A percentile compares a stretch with the other conserved stretches of the same genome.
Evolutionary conservation across 2,113 vertebrate genomes (phyloP).

Genomic region (Eurystomus gularis): DNA sequence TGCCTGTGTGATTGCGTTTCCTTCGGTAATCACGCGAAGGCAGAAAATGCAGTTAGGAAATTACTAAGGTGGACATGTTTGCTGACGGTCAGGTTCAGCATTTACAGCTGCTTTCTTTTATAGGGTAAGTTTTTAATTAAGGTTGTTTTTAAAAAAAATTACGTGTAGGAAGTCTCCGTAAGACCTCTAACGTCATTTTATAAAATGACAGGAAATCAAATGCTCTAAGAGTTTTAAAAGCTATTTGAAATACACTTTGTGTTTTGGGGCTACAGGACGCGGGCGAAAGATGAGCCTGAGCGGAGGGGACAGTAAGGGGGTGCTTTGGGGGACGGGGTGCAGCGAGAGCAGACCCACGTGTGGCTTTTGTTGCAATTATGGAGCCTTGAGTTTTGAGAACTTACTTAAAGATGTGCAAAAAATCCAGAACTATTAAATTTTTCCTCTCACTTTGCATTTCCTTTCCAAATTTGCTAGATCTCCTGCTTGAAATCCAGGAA

Average conservation of each 20-base stretch:
- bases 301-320: background rate
- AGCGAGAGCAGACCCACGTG: background rate
- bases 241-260: background rate
- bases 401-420: slow-evolving; percentile 29
- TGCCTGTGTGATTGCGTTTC: slow-evolving; percentile 60
- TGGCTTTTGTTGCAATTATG: background rate
- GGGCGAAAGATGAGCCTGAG: background rate
- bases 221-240: background rate
- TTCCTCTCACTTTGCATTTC: slow-evolving; percentile 42
- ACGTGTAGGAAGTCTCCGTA: background rate
- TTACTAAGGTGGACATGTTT: slow-evolving; percentile 32
- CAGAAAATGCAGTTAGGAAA: slow-evolving; percentile 37
- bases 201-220: slow-evolving; percentile 52
- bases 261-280: background rate
- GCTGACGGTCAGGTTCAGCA: slow-evolving; percentile 40
- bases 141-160: background rate
- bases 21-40: slow-evolving; percentile 20
- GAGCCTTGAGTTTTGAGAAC: background rate
- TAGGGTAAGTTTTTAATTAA: slow-evolving; percentile 42
- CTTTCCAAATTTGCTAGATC: slow-evolving; percentile 7
- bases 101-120: slow-evolving; percentile 58
- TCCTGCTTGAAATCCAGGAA: background rate
- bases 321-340: background rate
- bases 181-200: background rate
- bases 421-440: slow-evolving; percentile 39